phyloP scores from a whole-genome alignment of 2,888 invertebrate genomes.

The Drosophila acutilabella region DNA sequence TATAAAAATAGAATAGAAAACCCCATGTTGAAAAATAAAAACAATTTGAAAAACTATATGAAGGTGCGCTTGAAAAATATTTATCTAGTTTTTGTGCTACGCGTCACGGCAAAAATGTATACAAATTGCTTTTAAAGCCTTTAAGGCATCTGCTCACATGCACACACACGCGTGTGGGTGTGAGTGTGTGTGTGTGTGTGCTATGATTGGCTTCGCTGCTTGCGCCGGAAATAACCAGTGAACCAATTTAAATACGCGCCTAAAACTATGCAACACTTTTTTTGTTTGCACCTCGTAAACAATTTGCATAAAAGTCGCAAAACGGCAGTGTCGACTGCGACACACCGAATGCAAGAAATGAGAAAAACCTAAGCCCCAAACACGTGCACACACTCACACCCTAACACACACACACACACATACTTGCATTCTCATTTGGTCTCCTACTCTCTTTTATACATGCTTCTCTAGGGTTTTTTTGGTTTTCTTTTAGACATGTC shows the following conservation, averaged over 20 bases:
- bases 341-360: constrained; percentile 36
- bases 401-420: neutral
- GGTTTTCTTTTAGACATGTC: constrained; percentile 10
- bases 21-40: neutral
- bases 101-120: constrained; percentile 25
- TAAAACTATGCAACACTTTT: constrained; percentile 66
- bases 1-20: constrained; percentile 8
- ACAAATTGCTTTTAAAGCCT: constrained; percentile 78
- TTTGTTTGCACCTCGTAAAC: constrained; percentile 46
- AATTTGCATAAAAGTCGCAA: constrained; percentile 67
- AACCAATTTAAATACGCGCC: constrained; percentile 68
- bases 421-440: neutral
- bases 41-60: constrained; percentile 1
- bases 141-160: constrained; percentile 55
- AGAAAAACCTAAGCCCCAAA: constrained; percentile 18
- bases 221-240: constrained; percentile 34
- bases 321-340: constrained; percentile 9
- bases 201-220: constrained; percentile 36
- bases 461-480: neutral
- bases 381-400: neutral
- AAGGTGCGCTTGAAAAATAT: constrained; percentile 35
- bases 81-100: constrained; percentile 28
- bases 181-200: constrained; percentile 7
- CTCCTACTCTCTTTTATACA: too few species aligned
- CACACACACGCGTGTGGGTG: neutral